phyloP scores from a whole-genome alignment of 92 coral and sea anemone species.

The Chrysogorgia sp. region DNA sequence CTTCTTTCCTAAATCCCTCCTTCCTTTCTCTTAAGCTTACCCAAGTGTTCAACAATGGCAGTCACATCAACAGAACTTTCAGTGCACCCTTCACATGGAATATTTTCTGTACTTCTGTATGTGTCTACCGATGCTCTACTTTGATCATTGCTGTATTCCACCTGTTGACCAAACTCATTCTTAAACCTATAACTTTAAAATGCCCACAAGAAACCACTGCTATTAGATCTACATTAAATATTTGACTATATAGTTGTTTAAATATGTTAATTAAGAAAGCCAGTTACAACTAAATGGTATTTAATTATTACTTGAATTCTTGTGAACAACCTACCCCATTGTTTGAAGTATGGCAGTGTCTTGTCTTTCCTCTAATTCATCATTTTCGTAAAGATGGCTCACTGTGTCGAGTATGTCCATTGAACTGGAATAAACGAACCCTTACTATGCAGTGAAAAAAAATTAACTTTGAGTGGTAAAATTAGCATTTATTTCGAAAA shows the following conservation, averaged over 20 bases:
- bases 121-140: not conserved
- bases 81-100: constrained; percentile 7
- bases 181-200: constrained; percentile 21
- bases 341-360: constrained; percentile 24
- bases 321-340: constrained; percentile 18
- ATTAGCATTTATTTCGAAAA: too few relatives aligned
- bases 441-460: not conserved
- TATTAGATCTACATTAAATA: not conserved
- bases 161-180: constrained; percentile 18
- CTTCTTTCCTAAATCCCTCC: too few relatives aligned
- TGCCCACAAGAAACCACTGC: not conserved
- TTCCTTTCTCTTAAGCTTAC: not conserved
- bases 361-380: not conserved
- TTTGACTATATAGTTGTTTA: not conserved
- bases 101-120: not conserved
- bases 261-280: not conserved
- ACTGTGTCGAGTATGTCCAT: constrained; percentile 39
- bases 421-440: not conserved
- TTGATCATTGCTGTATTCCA: not conserved
- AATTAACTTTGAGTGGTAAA: too few relatives aligned
- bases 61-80: constrained; percentile 22
- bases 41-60: constrained; percentile 28
- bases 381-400: constrained; percentile 24
- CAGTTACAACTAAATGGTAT: too few relatives aligned
- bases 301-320: not conserved